Base-by-base conservation (phyloP, 2,113 vertebrate genomes). In the Petrocephalus zakoni region DNA sequence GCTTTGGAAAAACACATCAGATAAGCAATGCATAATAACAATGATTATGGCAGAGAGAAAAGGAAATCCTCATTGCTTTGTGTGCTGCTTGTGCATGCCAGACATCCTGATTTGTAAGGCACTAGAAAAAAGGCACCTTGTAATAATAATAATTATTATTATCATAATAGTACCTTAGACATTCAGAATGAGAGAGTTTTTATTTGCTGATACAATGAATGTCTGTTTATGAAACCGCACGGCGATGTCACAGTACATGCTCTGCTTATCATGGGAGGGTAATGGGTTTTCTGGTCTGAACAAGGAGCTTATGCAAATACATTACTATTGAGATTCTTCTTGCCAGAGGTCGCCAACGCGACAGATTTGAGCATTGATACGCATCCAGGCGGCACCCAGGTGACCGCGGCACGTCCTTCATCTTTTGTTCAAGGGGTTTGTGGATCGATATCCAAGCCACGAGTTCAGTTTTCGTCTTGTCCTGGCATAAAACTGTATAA, bases 281-380 rank as follows among this genome's bases (percentile, higher is more conserved):
- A 95, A 95, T 93, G 75, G 93, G 89, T 91, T 90, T 90, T 91
- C 89, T 92, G 93, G 91, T 90, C 92, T 93, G 92, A 92, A 92
- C 91, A 94, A 94, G 94, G 92, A 94, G 93, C 92, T 93, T 94
- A 93, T 92, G 93, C 93, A 94, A 95, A 94, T 91, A 91, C 90
- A 89, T 93, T 95, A 95, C 95, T 94, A 93, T 94, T 95, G 94
- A 94, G 95, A 95, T 96, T 95, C 94, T 94, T 95, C 93, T 95
- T 92, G 94, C 93, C 95, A 95, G 95, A 95, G 93, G 95, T 95
- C 93, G 91, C 93, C 92, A 88, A 94, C 93, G 94, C 92, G 92
- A 94, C 93, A 91, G 92, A 91, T 90, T 92, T 87, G 89, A 92
- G 93, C 95, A 95, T 94, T 95, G 95, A 95, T 95, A 94, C 93